Conservation (phyloP, 2,888 invertebrate genomes). For the Acrobasis repandana region DNA sequence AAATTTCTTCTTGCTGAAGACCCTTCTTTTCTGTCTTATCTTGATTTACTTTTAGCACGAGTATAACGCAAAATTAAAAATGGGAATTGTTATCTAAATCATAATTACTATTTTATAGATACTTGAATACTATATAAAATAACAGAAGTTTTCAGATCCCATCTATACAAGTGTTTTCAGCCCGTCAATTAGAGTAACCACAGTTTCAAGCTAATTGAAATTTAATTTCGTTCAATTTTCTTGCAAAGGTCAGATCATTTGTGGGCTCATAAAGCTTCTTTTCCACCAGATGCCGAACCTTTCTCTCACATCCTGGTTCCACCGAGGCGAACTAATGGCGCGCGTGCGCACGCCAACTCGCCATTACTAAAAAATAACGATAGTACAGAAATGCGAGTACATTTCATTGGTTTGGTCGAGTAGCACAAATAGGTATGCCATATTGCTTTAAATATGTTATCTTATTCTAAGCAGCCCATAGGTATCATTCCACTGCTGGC, state of each 20-base stretch:
- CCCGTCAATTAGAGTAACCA: neutral
- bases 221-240: neutral
- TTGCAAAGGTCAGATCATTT: constrained; percentile 1
- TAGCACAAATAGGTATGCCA: too few species aligned
- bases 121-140: too few species aligned
- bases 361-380: constrained; percentile 44
- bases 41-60: too few species aligned
- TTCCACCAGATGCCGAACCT: constrained; percentile 28
- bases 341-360: constrained; percentile 57
- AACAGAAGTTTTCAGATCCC: too few species aligned
- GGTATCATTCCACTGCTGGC: too few species aligned
- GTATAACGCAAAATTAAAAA: too few species aligned
- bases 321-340: constrained; percentile 49
- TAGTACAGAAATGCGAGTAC: neutral
- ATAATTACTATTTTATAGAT: neutral
- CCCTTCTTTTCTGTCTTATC: neutral
- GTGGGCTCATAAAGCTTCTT: constrained; percentile 11
- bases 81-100: neutral
- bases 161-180: too few species aligned
- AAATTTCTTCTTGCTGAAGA: too few species aligned
- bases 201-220: neutral
- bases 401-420: too few species aligned
- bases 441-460: too few species aligned
- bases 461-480: too few species aligned
- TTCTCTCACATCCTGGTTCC: constrained; percentile 21